Evolutionary conservation across 92 coral and sea anemone species (phyloP).

Genomic region (Plumapathes pennacea): DNA sequence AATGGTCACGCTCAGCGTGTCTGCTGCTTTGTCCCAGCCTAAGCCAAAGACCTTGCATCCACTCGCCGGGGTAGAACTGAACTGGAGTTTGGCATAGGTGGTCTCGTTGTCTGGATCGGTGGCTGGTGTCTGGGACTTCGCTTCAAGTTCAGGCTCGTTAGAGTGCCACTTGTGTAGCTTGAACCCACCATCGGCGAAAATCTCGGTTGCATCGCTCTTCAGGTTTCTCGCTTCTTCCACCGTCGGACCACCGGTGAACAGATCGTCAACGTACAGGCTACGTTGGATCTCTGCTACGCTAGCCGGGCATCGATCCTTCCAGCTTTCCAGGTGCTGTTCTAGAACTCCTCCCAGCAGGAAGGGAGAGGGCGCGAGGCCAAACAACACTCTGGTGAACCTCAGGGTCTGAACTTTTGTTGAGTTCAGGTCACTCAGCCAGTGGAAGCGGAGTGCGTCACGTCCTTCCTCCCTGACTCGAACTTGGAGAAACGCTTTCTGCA

Average conservation of each 20-base stretch:
- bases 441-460: slow-evolving; percentile 23
- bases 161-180: too few species aligned
- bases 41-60: slow-evolving; percentile 1
- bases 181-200: neutral
- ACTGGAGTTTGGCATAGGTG: too few species aligned
- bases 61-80: too few species aligned
- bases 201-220: slow-evolving; percentile 2
- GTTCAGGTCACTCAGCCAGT: slow-evolving; percentile 20
- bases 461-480: slow-evolving; percentile 10
- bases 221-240: slow-evolving; percentile 6
- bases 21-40: too few species aligned
- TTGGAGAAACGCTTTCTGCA: slow-evolving; percentile 40
- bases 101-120: too few species aligned
- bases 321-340: too few species aligned
- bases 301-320: too few species aligned
- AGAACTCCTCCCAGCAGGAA: slow-evolving; percentile 41
- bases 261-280: slow-evolving; percentile 14
- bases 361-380: slow-evolving; percentile 40
- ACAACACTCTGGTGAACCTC: slow-evolving; percentile 42
- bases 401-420: slow-evolving; percentile 7
- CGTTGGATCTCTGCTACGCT: too few species aligned
- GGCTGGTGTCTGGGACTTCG: too few species aligned
- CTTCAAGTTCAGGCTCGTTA: neutral
- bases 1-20: too few species aligned
- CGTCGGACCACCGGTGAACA: slow-evolving; percentile 8